These are phyloP conservation scores for Melipona quadrifasciata DNA, from an alignment of 1,140 invertebrate genomes.

Conservation along the genomic window DNA sequence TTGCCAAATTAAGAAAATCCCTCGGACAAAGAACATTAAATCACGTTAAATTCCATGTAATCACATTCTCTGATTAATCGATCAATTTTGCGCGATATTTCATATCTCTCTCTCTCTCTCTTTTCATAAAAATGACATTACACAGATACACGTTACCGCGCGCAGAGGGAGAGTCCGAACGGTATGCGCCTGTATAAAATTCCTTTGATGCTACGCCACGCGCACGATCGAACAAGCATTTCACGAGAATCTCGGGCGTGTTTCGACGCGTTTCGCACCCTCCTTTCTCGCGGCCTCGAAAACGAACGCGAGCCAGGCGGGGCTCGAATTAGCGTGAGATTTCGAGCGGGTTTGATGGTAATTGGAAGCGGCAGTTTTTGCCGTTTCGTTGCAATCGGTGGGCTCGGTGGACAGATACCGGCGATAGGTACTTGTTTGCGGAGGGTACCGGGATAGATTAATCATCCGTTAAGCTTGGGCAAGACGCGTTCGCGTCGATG, in stretches of 20 bases:
- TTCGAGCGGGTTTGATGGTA: constrained; percentile 63
- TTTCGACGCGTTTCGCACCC: neutral
- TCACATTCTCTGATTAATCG: neutral
- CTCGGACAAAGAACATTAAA: neutral
- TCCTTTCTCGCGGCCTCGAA: constrained; percentile 19
- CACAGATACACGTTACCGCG: too few species aligned
- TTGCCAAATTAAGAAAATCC: neutral
- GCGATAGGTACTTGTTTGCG: constrained; percentile 71
- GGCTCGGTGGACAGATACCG: constrained; percentile 32
- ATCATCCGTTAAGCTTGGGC: constrained; percentile 77
- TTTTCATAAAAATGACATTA: neutral
- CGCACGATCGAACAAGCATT: constrained; percentile 22
- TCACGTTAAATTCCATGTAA: neutral
- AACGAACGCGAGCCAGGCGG: constrained; percentile 30
- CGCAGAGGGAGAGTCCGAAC: neutral
- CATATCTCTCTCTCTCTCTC: too few species aligned
- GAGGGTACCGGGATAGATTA: constrained; percentile 77
- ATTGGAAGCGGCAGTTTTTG: constrained; percentile 70
- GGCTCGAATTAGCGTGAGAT: constrained; percentile 69
- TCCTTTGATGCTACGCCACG: neutral
- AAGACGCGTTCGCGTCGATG: constrained; percentile 72
- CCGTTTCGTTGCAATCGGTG: constrained; percentile 34
- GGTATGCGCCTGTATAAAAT: constrained; percentile 26
- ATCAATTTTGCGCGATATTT: neutral
- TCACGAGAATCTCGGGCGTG: constrained; percentile 31